Evolutionary conservation across 2,113 vertebrate genomes (phyloP).

Genomic region (Balaeniceps rex): DNA sequence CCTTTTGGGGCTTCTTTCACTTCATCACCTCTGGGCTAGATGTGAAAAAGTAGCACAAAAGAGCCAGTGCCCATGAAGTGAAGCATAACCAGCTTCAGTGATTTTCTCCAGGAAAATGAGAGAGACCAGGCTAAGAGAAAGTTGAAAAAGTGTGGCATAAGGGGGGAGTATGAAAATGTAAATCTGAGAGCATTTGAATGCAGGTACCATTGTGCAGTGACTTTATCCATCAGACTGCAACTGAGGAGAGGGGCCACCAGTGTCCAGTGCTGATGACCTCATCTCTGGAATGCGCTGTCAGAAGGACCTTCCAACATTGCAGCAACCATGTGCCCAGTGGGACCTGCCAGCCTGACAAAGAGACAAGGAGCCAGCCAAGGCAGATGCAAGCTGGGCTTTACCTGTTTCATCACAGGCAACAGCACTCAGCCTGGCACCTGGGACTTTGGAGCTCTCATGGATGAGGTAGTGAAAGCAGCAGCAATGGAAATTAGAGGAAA

Average conservation of each 20-base stretch:
- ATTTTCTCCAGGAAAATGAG: neutral
- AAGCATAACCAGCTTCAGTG: neutral
- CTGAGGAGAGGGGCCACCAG: neutral
- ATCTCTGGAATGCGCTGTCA: neutral
- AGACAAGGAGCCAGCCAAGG: neutral
- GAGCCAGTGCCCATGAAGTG: neutral
- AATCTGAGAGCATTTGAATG: neutral
- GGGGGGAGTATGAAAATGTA: neutral
- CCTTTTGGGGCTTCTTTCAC: neutral
- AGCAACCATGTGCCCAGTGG: accelerated
- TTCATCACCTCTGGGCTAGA: neutral
- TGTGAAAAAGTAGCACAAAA: neutral
- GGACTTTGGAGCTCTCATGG: neutral
- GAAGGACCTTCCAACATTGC: neutral
- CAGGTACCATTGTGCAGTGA: neutral
- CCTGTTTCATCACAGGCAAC: neutral
- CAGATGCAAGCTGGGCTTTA: neutral
- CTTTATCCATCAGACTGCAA: neutral
- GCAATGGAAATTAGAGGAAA: neutral
- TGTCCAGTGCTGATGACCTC: neutral
- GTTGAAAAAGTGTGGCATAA: neutral
- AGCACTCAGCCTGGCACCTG: neutral
- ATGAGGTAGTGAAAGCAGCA: neutral
- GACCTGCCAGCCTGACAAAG: neutral
- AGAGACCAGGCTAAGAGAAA: neutral